Evolutionary conservation across 2,888 invertebrate species (phyloP), one percentile per base, ranked within the genome.

Genomic region (Microctonus hyperodae): DNA sequence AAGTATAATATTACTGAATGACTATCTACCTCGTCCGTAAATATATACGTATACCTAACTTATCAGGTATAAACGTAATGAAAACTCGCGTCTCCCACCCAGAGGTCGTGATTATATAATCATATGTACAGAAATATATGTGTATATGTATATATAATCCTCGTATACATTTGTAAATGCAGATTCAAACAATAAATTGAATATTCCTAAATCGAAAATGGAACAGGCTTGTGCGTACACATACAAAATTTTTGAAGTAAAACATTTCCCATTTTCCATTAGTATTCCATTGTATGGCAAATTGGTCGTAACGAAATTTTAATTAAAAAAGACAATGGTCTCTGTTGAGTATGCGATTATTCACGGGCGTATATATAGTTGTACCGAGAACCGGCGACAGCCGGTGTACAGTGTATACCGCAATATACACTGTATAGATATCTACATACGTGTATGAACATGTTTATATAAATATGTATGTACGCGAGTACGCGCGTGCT

Each of bases 241-340:
- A 51, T 23, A 20, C 51, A 50, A 61, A 61, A 40, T 61, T 59
- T 51, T 61, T 31, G 31, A 60, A 61, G 33, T 50, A 58, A 44
- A 16, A 33, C 61, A 53, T 59, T 64, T 62, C 66, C 48, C 57
- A 64, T 66, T 69, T 64, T 65, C 67, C 65, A 73, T 73, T 70
- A 65, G 68, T 72, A 69, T 40, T 69, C 68, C 28, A 73, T 69
- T 68, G 68, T 64, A 58, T 68, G 69, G 70, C 69, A 72, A 75
- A 74, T 75, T 74, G 74, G 70, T 73, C 72, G 74, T 74, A 74
- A 71, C 72, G 71, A 73, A 72, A 65, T 72, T 63, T 74, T 75
- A 75, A 74, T 75, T 75, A 75, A 75, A 75, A 74, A 75, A 74
- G 75, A 74, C 74, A 74, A 74, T 74, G 72, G 72, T 57, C 50